Conservation (phyloP, 1,140 invertebrate species). For the Halictus rubicundus region DNA sequence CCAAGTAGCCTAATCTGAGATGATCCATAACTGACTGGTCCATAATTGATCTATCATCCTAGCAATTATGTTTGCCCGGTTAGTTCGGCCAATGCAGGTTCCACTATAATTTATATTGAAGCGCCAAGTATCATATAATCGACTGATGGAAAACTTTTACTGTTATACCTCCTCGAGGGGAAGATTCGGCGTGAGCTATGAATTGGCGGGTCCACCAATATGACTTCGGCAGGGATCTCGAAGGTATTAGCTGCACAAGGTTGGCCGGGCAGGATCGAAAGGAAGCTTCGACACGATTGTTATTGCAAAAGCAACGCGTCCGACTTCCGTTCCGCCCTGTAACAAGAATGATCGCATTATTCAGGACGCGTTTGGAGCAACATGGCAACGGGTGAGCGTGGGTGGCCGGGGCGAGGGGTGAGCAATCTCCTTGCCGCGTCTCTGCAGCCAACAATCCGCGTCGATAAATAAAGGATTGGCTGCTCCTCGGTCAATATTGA, state of each 20-base stretch:
- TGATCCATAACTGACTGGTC: too few relatives aligned
- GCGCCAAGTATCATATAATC: too few relatives aligned
- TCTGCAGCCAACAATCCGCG: conserved; percentile 75
- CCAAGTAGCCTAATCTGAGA: too few relatives aligned
- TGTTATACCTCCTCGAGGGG: too few relatives aligned
- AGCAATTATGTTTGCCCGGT: too few relatives aligned
- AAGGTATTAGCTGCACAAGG: too few relatives aligned
- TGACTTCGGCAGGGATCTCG: not conserved
- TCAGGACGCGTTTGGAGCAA: conserved; percentile 75
- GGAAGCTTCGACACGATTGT: conserved; percentile 35
- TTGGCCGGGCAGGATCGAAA: not conserved
- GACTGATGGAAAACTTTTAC: too few relatives aligned
- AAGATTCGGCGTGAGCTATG: too few relatives aligned
- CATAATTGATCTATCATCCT: too few relatives aligned
- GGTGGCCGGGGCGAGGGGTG: conserved; percentile 34
- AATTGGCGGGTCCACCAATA: not conserved
- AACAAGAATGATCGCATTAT: conserved; percentile 74
- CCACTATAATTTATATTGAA: too few relatives aligned
- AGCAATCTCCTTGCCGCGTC: conserved; percentile 69
- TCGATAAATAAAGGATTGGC: conserved; percentile 80
- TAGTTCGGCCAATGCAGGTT: too few relatives aligned
- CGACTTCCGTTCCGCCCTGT: conserved; percentile 45
- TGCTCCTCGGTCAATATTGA: conserved; percentile 80
- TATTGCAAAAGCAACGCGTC: conserved; percentile 41
- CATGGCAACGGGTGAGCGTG: conserved; percentile 58